phyloP scores from a whole-genome alignment of 2,888 invertebrate genomes.

The Vanessa cardui region DNA sequence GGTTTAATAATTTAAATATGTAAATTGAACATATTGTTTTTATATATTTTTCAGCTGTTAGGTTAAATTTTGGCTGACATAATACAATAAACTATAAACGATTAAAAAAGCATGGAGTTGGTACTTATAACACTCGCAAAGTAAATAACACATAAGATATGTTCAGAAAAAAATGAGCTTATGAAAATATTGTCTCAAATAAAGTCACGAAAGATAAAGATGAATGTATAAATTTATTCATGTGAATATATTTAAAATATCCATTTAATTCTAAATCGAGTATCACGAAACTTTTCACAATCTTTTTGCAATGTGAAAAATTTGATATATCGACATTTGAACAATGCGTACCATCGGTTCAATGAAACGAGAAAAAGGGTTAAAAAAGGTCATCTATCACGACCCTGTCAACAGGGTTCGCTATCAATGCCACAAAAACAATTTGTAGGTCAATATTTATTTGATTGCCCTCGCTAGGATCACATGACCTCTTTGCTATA shows the following conservation, averaged over 20 bases:
- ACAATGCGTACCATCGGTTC: conserved; percentile 40
- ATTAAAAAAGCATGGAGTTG: too few relatives aligned
- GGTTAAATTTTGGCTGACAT: too few relatives aligned
- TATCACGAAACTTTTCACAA: conserved; percentile 15
- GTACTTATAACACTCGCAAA: too few relatives aligned
- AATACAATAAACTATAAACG: too few relatives aligned
- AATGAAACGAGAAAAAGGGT: conserved; percentile 49
- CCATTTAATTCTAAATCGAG: not conserved
- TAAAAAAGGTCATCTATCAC: conserved; percentile 77
- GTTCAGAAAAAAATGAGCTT: too few relatives aligned
- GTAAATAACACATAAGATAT: too few relatives aligned
- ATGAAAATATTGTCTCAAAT: too few relatives aligned
- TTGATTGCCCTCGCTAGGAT: conserved; percentile 62
- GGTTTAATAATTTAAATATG: too few relatives aligned
- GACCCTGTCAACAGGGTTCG: conserved; percentile 72
- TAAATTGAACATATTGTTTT: too few relatives aligned
- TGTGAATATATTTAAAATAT: not conserved
- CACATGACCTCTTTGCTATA: conserved; percentile 7
- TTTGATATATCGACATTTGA: conserved; percentile 46
- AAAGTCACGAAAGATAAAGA: too few relatives aligned
- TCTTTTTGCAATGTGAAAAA: conserved; percentile 22
- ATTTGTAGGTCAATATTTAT: conserved; percentile 81
- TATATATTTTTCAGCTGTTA: too few relatives aligned
- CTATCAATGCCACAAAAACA: conserved; percentile 78
- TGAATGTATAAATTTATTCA: too few relatives aligned